Conservation (phyloP, 2,113 vertebrate genomes). For the Corythornis cristatus region DNA sequence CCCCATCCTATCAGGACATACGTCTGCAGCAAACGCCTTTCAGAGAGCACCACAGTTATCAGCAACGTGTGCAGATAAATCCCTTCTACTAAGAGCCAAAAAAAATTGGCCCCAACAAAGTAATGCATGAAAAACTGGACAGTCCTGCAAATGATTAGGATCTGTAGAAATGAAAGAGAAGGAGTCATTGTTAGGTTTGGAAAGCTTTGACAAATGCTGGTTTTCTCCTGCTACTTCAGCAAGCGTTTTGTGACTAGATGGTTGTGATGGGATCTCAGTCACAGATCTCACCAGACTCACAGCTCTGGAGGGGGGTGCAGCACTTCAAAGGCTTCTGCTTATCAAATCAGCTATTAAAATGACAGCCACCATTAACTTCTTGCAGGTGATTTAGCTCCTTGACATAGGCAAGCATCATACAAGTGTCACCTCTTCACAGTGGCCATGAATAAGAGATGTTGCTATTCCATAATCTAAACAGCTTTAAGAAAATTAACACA, state of each 20-base stretch:
- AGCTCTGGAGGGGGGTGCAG: not conserved
- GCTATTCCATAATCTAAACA: not conserved
- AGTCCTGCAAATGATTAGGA: conserved; percentile 79
- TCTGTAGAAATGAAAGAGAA: conserved; percentile 66
- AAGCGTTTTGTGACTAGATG: not conserved
- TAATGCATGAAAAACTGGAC: conserved; percentile 90
- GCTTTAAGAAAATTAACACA: not conserved
- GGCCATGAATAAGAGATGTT: not conserved
- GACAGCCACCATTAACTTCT: not conserved
- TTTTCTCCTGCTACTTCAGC: not conserved
- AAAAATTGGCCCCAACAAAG: conserved; percentile 89
- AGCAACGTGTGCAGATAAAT: conserved; percentile 89
- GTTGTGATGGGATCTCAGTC: not conserved
- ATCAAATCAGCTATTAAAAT: not conserved
- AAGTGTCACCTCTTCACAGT: not conserved
- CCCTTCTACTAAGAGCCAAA: conserved; percentile 94
- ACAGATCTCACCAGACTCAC: not conserved
- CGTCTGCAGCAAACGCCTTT: conserved; percentile 83
- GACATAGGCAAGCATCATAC: not conserved
- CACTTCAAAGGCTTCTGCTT: not conserved
- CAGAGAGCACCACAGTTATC: conserved; percentile 86
- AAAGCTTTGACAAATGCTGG: not conserved
- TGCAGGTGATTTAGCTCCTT: not conserved
- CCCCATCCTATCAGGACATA: conserved; percentile 94
- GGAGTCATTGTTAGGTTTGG: not conserved